These are phyloP conservation scores for Solenopsis invicta DNA, from an alignment of 1,140 invertebrate genomes.

Conservation along the genomic window DNA sequence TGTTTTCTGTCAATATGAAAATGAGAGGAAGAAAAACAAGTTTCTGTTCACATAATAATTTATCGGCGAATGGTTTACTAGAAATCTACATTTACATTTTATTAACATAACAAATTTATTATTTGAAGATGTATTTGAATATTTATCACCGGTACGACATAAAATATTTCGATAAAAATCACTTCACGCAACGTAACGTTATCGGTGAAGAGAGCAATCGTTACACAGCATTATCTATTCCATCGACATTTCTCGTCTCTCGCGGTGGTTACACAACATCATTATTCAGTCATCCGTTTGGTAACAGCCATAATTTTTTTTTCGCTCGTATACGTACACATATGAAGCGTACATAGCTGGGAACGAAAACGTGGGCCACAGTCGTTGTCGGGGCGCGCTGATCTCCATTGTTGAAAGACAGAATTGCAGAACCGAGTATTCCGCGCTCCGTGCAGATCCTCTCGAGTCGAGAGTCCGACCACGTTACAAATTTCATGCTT, in stretches of 20 bases:
- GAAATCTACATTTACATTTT: not conserved
- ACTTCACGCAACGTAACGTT: not conserved
- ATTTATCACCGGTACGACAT: not conserved
- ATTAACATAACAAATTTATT: not conserved
- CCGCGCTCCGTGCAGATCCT: not conserved
- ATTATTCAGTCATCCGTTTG: not conserved
- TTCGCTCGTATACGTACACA: not conserved
- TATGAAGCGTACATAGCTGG: not conserved
- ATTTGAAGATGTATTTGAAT: not conserved
- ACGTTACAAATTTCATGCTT: slow-evolving; percentile 42
- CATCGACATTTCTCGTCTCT: not conserved
- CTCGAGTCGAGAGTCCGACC: slow-evolving; percentile 23
- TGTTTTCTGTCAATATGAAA: not conserved
- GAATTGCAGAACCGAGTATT: slow-evolving; percentile 30
- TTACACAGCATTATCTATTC: not conserved
- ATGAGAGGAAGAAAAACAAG: not conserved
- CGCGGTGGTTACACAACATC: slow-evolving; percentile 1
- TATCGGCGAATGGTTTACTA: not conserved
- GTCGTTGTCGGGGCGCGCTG: not conserved
- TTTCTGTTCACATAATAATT: not conserved
- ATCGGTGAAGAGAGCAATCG: not conserved
- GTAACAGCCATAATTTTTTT: slow-evolving; percentile 10
- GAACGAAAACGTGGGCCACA: slow-evolving; percentile 3
- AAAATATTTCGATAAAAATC: not conserved
- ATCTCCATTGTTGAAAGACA: slow-evolving; percentile 38